Conservation (phyloP, 2,888 invertebrate species). For the Perdita meconis region DNA sequence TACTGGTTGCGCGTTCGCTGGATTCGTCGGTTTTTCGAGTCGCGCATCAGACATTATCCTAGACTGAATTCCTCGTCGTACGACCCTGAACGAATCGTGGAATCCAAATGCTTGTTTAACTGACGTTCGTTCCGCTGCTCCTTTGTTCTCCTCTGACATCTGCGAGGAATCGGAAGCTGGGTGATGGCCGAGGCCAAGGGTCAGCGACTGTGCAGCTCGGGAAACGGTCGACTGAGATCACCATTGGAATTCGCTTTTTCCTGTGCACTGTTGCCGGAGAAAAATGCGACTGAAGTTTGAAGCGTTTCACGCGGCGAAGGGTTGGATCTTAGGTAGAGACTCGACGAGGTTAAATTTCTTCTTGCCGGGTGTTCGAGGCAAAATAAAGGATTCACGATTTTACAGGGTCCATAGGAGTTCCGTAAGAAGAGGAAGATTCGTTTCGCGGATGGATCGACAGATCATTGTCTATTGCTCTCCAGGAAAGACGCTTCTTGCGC, state of each 20-base stretch:
- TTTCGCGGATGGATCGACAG: no score
- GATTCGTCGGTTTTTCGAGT: slow-evolving; percentile 14
- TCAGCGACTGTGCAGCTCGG: slow-evolving; percentile 41
- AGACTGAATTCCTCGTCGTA: slow-evolving; percentile 43
- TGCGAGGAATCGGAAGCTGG: slow-evolving; percentile 66
- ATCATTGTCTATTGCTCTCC: slow-evolving; percentile 39
- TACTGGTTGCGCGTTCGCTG: background rate
- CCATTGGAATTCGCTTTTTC: slow-evolving; percentile 38
- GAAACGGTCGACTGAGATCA: slow-evolving; percentile 57
- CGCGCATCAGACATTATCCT: slow-evolving; percentile 40
- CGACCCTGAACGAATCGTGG: slow-evolving; percentile 54
- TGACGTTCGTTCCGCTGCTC: slow-evolving; percentile 42
- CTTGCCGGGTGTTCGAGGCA: no score
- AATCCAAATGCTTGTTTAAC: slow-evolving; percentile 66
- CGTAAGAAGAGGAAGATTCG: no score
- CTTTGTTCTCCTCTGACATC: slow-evolving; percentile 66
- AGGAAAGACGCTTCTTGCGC: slow-evolving; percentile 44
- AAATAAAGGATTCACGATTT: no score
- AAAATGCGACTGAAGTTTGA: no score
- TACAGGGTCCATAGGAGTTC: no score
- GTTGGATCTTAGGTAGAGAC: no score
- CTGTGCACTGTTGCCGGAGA: no score
- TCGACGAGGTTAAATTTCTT: no score
- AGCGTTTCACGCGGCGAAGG: no score
- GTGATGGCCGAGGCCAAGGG: slow-evolving; percentile 42